Base-by-base conservation (phyloP, 2,113 vertebrate species). In the Hassar affinis region DNA sequence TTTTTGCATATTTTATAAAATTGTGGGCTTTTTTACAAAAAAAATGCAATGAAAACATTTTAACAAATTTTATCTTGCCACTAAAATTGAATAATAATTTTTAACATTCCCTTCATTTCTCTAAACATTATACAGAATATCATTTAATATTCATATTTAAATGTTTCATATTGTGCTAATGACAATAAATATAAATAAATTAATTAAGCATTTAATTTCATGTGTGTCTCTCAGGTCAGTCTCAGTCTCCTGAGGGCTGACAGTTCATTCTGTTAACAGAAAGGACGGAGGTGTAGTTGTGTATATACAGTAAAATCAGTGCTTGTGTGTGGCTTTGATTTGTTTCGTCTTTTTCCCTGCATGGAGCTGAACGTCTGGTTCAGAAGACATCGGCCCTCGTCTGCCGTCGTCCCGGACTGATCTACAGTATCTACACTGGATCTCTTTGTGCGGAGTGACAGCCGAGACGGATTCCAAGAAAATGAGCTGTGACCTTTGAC, bases 401-500 rank as follows among this genome's bases (percentile, higher is more conserved):
- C 66, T 47, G 20, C 22, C 68, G 74, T 59, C 80, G 15, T 1
- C 25, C 35, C 45, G 22, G 33, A 45, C 54, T 59, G 66, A 57
- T 69, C 79, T 81, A 56, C 52, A 57, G 25, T 59, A 61, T 74
- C 80, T 59, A 14, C 2, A 4, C 9, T 0, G 12, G 54, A 82
- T 82, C 35, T 25, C 56, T 56, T 59, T 18, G 80, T 82, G 80
- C 25, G 35, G 52, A 82, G 38, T 61, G 66, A 82, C 27, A 1
- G 25, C 52, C 38, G 20, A 56, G 71, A 74, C 35, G 47, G n/a
- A 82, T 57, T 42, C 80, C 52, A 71, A 54, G n/a, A 54, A n/a
- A 54, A 54, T 71, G 51, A 72, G 66, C 25, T 61, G 42, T 74
- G 54, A 72, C 68, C 52, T 27, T 47, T 82, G 80, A 47, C 80